A percentile compares a stretch with the other conserved stretches of the same genome.
phyloP scores from a whole-genome alignment of 1,140 invertebrate species.

The Drosophila bocqueti region DNA sequence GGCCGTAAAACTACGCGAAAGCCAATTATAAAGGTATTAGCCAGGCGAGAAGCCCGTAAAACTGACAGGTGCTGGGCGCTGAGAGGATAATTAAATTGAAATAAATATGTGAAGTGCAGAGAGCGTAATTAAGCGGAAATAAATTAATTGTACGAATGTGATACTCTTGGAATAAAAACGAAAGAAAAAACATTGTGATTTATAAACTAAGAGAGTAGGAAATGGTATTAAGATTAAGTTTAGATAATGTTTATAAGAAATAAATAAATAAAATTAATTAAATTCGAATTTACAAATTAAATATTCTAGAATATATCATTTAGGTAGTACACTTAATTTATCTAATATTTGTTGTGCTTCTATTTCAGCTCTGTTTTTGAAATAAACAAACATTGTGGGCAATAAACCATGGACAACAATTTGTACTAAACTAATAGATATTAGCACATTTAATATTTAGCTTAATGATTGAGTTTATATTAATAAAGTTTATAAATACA shows the following conservation, averaged over 20 bases:
- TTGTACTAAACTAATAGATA: no score
- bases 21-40: constrained; percentile 39
- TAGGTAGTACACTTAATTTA: background rate
- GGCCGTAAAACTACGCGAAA: constrained; percentile 19
- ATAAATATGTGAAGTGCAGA: background rate
- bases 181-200: background rate
- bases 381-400: background rate
- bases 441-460: no score
- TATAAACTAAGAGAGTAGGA: background rate
- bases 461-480: no score
- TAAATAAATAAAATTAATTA: background rate
- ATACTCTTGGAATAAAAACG: background rate
- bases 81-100: constrained; percentile 4
- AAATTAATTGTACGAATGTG: background rate
- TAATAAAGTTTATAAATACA: no score
- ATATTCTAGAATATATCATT: fast-evolving
- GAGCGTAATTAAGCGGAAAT: background rate
- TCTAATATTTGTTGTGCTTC: no score
- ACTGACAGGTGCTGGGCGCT: background rate
- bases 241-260: background rate
- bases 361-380: background rate
- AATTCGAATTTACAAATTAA: background rate
- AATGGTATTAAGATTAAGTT: background rate
- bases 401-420: background rate
- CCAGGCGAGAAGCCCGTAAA: constrained; percentile 4